A percentile compares a stretch with the other conserved stretches of the same genome.
Conservation (phyloP, 2,888 invertebrate species). For the Cryptus armator region DNA sequence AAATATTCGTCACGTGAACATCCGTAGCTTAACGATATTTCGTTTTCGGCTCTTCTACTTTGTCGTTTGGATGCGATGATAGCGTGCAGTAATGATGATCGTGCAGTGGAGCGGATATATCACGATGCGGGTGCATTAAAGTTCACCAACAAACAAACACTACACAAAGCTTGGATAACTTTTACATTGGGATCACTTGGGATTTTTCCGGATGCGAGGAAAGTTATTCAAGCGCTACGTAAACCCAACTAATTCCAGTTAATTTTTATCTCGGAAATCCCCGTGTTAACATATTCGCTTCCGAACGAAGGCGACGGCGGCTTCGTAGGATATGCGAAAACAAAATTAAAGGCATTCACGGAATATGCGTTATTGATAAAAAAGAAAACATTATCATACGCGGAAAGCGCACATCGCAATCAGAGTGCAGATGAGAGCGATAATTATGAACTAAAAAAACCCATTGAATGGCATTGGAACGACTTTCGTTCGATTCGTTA, state of each 20-base stretch:
- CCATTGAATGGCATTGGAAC: not conserved
- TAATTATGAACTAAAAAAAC: not conserved
- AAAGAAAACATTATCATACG: not conserved
- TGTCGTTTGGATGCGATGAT: slow-evolving; percentile 1
- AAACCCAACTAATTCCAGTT: not conserved
- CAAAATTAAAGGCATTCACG: too few species aligned
- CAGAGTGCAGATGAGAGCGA: not conserved
- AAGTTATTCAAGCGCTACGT: not conserved
- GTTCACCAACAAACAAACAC: not conserved
- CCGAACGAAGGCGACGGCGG: not conserved
- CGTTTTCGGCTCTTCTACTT: not conserved
- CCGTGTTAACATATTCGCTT: not conserved
- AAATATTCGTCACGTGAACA: slow-evolving; percentile 28
- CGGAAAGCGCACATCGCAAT: not conserved
- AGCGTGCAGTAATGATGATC: not conserved
- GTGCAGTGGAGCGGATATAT: not conserved
- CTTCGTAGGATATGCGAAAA: too few species aligned
- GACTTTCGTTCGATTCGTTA: too few species aligned
- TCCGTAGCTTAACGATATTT: slow-evolving; percentile 6
- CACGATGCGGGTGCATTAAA: not conserved
- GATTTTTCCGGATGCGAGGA: not conserved
- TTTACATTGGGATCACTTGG: not conserved
- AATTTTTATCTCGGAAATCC: not conserved
- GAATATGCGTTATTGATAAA: too few species aligned
- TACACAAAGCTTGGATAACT: not conserved